These are phyloP conservation scores for Serranus cabrilla DNA, from an alignment of 2,797 vertebrate genomes.

Conservation along the genomic window DNA sequence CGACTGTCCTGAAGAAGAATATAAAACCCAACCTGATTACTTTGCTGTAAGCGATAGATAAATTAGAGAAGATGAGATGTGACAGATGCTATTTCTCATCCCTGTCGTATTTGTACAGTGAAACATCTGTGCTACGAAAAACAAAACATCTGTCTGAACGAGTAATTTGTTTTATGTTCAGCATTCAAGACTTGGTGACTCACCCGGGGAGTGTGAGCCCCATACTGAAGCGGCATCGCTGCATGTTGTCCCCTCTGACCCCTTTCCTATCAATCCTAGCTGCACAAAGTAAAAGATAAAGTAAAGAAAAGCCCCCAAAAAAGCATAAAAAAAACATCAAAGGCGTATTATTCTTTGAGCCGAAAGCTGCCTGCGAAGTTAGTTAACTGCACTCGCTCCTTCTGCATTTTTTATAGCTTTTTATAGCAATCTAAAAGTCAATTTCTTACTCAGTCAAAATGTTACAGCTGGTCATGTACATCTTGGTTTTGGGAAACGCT, in stretches of 20 bases:
- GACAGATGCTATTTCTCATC: constrained; percentile 39
- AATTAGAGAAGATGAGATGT: constrained; percentile 14
- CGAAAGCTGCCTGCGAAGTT: not conserved
- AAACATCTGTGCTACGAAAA: constrained; percentile 37
- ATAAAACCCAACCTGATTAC: not conserved
- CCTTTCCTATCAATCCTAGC: too few species aligned
- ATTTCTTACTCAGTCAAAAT: not conserved
- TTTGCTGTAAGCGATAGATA: constrained; percentile 10
- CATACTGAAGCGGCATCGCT: too few species aligned
- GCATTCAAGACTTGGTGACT: not conserved
- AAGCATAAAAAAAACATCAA: too few species aligned
- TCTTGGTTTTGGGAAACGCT: not conserved
- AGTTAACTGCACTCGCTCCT: not conserved
- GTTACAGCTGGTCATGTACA: not conserved
- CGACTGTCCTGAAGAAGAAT: not conserved
- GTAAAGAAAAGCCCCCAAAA: too few species aligned
- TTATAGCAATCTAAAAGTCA: not conserved
- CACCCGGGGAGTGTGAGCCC: too few species aligned
- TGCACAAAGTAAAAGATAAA: too few species aligned
- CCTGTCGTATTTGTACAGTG: constrained; percentile 17
- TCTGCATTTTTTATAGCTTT: not conserved
- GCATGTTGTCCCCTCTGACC: too few species aligned
- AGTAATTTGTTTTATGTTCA: constrained; percentile 15
- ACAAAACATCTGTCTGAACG: constrained; percentile 32
- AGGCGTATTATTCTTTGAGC: too few species aligned